Conservation (phyloP, 2,888 invertebrate genomes). For the Andrena bicolor region DNA sequence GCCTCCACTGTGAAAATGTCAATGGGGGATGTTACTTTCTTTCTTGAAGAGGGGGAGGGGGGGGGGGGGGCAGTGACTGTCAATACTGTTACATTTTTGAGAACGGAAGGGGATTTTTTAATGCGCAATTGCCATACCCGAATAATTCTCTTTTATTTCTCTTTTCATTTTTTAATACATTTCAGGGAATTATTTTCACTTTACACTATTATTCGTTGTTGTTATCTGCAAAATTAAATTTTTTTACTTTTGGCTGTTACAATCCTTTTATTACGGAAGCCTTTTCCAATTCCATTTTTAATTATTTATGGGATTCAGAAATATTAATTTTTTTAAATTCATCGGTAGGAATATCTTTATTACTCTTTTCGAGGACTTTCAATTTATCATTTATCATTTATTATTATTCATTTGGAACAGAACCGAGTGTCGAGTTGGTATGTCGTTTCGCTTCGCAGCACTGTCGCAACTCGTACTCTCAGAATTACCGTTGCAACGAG, state of each 20-base stretch:
- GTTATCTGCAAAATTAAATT: no score
- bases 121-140: background rate
- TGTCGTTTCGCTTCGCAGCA: background rate
- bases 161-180: background rate
- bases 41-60: background rate
- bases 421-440: background rate
- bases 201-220: no score
- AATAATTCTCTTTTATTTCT: background rate
- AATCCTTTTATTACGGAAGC: no score
- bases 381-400: no score
- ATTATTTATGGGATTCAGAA: no score
- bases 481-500: slow-evolving; percentile 63
- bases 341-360: no score
- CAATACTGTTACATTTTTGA: background rate
- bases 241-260: no score
- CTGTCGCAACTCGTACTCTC: slow-evolving; percentile 59
- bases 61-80: background rate
- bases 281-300: no score
- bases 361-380: no score
- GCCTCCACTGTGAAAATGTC: slow-evolving; percentile 51
- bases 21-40: slow-evolving; percentile 23
- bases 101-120: background rate
- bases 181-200: background rate
- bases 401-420: background rate
- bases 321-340: no score